Conservation (phyloP, 2,888 invertebrate genomes). For the Brassicogethes aeneus region DNA sequence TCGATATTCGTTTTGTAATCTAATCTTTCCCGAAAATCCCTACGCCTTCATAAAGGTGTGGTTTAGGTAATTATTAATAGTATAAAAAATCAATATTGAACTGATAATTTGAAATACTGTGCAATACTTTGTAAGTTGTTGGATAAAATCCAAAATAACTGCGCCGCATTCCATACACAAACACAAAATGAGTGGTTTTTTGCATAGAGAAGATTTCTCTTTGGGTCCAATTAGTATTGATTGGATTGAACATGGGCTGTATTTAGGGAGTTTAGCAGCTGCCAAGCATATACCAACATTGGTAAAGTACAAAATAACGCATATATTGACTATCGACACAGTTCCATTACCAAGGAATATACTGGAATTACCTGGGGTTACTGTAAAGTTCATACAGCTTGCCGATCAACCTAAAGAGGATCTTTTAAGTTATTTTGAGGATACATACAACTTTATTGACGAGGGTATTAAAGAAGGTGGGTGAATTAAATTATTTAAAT, state of each 20-base stretch:
- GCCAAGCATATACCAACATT: conserved; percentile 65
- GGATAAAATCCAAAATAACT: too few species aligned
- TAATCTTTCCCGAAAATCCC: too few species aligned
- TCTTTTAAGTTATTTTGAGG: conserved; percentile 68
- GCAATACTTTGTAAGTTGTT: too few species aligned
- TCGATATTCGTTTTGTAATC: too few species aligned
- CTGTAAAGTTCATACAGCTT: conserved; percentile 68
- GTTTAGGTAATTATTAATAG: too few species aligned
- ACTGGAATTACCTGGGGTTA: conserved; percentile 55
- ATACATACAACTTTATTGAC: conserved; percentile 68
- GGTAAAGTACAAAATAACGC: conserved; percentile 56
- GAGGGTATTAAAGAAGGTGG: neutral
- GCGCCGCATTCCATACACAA: too few species aligned
- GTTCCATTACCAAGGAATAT: conserved; percentile 73
- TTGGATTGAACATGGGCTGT: conserved; percentile 48
- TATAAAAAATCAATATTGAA: too few species aligned
- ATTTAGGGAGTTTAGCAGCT: conserved; percentile 67
- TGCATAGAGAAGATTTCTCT: neutral
- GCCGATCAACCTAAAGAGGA: conserved; percentile 82
- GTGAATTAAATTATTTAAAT: neutral
- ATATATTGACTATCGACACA: conserved; percentile 76
- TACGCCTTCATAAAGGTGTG: too few species aligned
- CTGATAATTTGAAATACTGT: too few species aligned
- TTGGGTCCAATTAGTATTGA: conserved; percentile 46
- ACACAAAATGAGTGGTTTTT: neutral